Conservation (phyloP, 37 sponge, comb jelly and placozoan species). For the Cliona cf. orientalis region DNA sequence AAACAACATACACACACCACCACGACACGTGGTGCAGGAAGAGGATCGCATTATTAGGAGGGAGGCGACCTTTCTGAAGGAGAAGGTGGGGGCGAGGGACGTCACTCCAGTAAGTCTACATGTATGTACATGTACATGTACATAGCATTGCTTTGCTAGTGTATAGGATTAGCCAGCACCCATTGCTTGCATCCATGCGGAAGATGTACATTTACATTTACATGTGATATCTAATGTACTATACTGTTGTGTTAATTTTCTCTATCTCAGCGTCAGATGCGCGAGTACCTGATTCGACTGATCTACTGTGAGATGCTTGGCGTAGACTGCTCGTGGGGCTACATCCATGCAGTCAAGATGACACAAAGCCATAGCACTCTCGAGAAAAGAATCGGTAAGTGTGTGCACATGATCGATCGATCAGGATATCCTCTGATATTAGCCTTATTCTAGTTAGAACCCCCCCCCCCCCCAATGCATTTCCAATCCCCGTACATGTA, state of each 20-base stretch:
- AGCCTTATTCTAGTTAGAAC: no score
- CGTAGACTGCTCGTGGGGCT: slow-evolving; percentile 78
- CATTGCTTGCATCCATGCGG: no score
- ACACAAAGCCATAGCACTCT: slow-evolving; percentile 72
- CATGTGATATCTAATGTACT: no score
- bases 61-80: slow-evolving; percentile 74
- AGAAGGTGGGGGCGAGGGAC: slow-evolving; percentile 55
- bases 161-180: no score
- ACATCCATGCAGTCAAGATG: slow-evolving; percentile 94
- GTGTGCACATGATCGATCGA: slow-evolving; percentile 1
- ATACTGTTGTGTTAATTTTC: background rate
- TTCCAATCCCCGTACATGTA: no score
- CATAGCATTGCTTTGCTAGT: no score
- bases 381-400: slow-evolving; percentile 88
- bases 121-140: no score
- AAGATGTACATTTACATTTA: no score
- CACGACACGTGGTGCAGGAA: slow-evolving; percentile 48
- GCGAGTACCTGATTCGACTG: slow-evolving; percentile 82
- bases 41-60: slow-evolving; percentile 82
- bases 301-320: slow-evolving; percentile 96
- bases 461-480: no score
- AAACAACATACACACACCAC: background rate
- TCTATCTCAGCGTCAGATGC: slow-evolving; percentile 62
- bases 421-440: background rate
- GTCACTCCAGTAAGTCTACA: slow-evolving; percentile 55